These are phyloP conservation scores for Nebria salina DNA, from an alignment of 2,888 invertebrate species.

Conservation along the genomic window DNA sequence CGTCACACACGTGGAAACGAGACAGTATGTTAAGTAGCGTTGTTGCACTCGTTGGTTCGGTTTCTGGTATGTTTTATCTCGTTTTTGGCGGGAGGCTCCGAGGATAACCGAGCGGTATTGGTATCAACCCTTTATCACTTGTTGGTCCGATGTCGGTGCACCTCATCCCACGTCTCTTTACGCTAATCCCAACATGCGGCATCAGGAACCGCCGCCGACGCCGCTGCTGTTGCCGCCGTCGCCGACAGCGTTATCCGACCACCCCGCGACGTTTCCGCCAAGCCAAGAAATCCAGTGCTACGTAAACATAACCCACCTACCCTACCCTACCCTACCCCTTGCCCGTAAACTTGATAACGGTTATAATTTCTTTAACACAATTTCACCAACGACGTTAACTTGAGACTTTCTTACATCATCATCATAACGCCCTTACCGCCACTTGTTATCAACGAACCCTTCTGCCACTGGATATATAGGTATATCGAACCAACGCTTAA, in stretches of 20 bases:
- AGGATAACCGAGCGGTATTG: conserved; percentile 46
- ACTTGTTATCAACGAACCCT: conserved; percentile 51
- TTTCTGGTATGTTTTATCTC: conserved; percentile 45
- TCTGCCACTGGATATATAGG: too few species aligned
- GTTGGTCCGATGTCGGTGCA: conserved; percentile 46
- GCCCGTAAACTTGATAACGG: conserved; percentile 44
- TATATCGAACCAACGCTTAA: too few species aligned
- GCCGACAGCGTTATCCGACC: conserved; percentile 64
- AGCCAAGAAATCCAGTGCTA: conserved; percentile 59
- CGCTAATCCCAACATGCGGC: conserved; percentile 57
- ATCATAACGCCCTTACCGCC: conserved; percentile 54
- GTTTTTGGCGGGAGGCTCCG: conserved; percentile 46
- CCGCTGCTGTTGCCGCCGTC: conserved; percentile 18
- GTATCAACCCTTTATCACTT: conserved; percentile 47
- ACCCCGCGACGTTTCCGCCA: conserved; percentile 63
- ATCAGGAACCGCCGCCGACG: conserved; percentile 52
- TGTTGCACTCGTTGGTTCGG: conserved; percentile 42
- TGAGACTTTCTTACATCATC: conserved; percentile 44
- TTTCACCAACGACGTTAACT: conserved; percentile 43
- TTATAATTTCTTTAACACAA: conserved; percentile 46
- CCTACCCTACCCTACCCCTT: conserved; percentile 12
- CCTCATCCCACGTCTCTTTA: conserved; percentile 45
- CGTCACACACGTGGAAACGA: conserved; percentile 59
- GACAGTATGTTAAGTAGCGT: conserved; percentile 50
- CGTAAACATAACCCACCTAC: conserved; percentile 34